Conservation (phyloP, 1,140 invertebrate genomes). For the Habropoda laboriosa region DNA sequence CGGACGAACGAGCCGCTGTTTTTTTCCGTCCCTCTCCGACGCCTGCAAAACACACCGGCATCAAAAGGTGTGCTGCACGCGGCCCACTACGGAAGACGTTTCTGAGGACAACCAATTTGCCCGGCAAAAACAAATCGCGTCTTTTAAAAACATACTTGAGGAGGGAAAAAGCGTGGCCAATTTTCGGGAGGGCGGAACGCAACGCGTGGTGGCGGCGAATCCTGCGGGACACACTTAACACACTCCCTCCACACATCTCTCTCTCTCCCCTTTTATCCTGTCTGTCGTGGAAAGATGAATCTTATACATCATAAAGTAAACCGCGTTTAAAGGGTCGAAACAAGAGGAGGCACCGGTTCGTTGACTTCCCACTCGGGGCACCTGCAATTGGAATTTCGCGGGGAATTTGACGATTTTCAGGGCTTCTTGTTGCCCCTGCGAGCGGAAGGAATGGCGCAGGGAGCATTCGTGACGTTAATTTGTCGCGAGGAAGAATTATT, state of each 20-base stretch:
- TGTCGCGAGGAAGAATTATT: constrained; percentile 4
- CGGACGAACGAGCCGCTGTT: constrained; percentile 19
- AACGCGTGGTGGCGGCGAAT: not conserved
- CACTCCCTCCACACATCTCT: constrained; percentile 2
- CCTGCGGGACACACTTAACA: constrained; percentile 38
- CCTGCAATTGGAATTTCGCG: constrained; percentile 15
- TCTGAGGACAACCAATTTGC: constrained; percentile 63
- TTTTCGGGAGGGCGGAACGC: constrained; percentile 32
- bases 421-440: not conserved
- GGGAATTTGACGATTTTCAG: not conserved
- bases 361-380: not conserved
- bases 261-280: not conserved
- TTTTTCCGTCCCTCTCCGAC: no score
- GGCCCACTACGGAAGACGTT: constrained; percentile 50
- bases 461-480: not conserved
- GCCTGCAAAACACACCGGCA: constrained; percentile 1
- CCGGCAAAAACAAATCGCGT: constrained; percentile 74
- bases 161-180: constrained; percentile 56
- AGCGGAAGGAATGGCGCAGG: not conserved
- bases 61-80: constrained; percentile 27
- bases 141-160: constrained; percentile 78
- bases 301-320: constrained; percentile 61
- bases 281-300: constrained; percentile 47
- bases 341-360: constrained; percentile 5
- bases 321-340: constrained; percentile 47